Percentiles rank a stretch among this genome's conserved stretches.
Conservation (phyloP, 1,140 invertebrate species). For the Orius insidiosus region DNA sequence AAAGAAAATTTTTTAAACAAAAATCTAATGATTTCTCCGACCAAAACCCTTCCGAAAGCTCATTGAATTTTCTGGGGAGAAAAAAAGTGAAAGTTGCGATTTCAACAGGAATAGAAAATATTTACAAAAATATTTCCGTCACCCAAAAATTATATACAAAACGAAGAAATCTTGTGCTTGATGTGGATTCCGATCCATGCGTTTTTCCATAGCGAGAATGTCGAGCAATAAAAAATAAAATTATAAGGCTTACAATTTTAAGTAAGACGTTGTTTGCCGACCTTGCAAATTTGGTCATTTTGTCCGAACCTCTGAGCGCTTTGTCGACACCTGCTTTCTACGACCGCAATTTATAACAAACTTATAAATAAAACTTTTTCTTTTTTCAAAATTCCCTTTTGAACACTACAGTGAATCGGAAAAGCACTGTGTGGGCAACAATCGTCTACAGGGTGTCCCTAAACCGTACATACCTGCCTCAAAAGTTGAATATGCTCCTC, state of each 20-base stretch:
- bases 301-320: conserved; percentile 23
- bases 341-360: conserved; percentile 17
- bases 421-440: background rate
- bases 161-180: too few species aligned
- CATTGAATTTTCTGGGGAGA: too few species aligned
- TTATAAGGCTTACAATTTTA: conserved; percentile 23
- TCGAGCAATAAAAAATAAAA: too few species aligned
- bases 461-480: conserved; percentile 40
- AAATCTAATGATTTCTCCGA: background rate
- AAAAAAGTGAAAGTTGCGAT: background rate
- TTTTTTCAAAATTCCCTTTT: background rate
- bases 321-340: conserved; percentile 28
- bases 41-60: background rate
- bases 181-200: too few species aligned
- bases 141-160: background rate
- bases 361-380: conserved; percentile 8
- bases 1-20: background rate
- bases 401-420: background rate
- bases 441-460: background rate
- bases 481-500: conserved; percentile 88
- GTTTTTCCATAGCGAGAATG: too few species aligned
- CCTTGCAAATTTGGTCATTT: conserved; percentile 24
- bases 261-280: conserved; percentile 23
- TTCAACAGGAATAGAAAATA: background rate
- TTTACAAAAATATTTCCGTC: background rate